phyloP scores from a whole-genome alignment of 2,797 vertebrate species.

The Melanitta fusca region DNA sequence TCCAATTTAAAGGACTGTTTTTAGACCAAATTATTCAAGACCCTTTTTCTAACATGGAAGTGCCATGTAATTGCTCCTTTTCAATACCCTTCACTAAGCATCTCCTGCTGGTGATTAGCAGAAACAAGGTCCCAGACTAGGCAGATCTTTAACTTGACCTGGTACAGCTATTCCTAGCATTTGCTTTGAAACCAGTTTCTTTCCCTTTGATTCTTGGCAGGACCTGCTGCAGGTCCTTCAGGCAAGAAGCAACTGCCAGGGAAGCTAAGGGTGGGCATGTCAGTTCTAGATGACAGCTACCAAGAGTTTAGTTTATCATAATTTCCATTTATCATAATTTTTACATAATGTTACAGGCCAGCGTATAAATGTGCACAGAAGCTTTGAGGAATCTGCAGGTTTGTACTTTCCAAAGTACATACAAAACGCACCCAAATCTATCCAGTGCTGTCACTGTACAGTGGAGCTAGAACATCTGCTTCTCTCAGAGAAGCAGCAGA shows the following conservation, averaged over 20 bases:
- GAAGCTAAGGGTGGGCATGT: not conserved
- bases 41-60: not conserved
- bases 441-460: not conserved
- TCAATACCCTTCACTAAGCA: not conserved
- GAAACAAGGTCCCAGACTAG: not conserved
- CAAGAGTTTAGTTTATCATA: not conserved
- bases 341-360: not conserved
- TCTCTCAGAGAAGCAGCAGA: not conserved
- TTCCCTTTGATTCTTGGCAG: not conserved
- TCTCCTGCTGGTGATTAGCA: not conserved
- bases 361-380: not conserved
- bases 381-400: not conserved
- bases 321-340: accelerated
- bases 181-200: not conserved
- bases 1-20: not conserved
- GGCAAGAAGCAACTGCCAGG: not conserved
- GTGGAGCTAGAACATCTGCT: not conserved
- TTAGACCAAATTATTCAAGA: not conserved
- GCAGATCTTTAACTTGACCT: not conserved
- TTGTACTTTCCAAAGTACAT: not conserved
- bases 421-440: not conserved
- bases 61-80: not conserved
- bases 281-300: not conserved
- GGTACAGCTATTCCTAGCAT: not conserved
- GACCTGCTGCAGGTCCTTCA: not conserved